phyloP scores from a whole-genome alignment of 2,888 invertebrate genomes.

The Dromius quadrimaculatus region DNA sequence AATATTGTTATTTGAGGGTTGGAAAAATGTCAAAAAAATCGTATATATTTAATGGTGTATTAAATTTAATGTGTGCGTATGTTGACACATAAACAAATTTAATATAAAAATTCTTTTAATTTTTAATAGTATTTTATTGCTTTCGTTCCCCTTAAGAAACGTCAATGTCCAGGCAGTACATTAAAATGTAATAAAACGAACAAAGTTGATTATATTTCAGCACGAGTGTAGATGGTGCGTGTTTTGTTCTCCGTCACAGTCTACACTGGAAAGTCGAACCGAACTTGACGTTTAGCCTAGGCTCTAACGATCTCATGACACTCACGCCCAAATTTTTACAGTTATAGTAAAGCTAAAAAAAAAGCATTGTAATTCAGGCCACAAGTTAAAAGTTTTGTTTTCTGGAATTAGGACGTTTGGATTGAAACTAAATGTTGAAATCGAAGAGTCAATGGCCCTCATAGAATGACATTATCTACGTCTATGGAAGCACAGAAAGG shows the following conservation, averaged over 20 bases:
- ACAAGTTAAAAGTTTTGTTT: too few relatives aligned
- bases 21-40: too few relatives aligned
- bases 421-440: constrained; percentile 19
- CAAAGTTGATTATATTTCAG: constrained; percentile 51
- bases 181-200: constrained; percentile 52
- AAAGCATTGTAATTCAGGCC: too few relatives aligned
- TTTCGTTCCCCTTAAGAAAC: constrained; percentile 11
- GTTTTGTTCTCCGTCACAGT: constrained; percentile 15
- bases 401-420: too few relatives aligned
- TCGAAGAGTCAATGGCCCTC: constrained; percentile 2
- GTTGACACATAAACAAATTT: background rate
- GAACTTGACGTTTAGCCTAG: too few relatives aligned
- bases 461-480: constrained; percentile 7
- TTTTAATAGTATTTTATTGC: constrained; percentile 6
- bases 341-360: too few relatives aligned
- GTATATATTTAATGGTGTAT: background rate
- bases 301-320: too few relatives aligned
- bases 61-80: background rate
- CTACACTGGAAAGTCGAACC: too few relatives aligned
- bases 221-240: constrained; percentile 25
- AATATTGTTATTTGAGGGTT: too few relatives aligned
- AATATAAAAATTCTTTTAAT: constrained; percentile 17
- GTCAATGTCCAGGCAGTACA: constrained; percentile 37
- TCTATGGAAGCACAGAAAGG: constrained; percentile 33
- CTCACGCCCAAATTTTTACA: too few relatives aligned